Conservation (phyloP, 2,888 invertebrate species). For the Pseudococcus longispinus region DNA sequence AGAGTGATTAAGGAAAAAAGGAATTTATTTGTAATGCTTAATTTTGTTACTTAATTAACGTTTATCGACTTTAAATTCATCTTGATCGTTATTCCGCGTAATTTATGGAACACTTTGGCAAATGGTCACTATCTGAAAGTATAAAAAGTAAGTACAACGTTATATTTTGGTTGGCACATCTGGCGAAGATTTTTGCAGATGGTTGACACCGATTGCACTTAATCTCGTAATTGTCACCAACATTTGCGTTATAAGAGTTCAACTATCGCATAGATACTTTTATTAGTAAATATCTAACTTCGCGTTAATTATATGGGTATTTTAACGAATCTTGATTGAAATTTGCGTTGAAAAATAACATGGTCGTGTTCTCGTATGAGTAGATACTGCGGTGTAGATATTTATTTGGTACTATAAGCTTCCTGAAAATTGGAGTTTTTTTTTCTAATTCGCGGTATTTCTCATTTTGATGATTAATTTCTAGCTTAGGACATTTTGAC, state of each 20-base stretch:
- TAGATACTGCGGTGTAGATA: background rate
- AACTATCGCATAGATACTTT: background rate
- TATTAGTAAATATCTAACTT: background rate
- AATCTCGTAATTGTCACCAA: slow-evolving; percentile 23
- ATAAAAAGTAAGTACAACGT: background rate
- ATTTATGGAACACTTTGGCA: background rate
- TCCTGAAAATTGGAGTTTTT: background rate
- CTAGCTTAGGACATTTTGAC: background rate
- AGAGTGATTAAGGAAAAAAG: slow-evolving; percentile 28
- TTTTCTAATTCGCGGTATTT: background rate
- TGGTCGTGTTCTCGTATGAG: background rate
- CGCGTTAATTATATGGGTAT: background rate
- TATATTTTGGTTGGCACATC: background rate
- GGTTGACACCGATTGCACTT: slow-evolving; percentile 5
- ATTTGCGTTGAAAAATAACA: background rate
- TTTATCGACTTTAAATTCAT: background rate
- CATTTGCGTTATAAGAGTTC: background rate
- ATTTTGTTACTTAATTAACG: background rate
- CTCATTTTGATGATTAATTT: background rate
- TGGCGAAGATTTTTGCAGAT: background rate
- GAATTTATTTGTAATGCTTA: background rate
- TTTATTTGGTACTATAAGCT: background rate
- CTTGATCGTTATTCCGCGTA: background rate
- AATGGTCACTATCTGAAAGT: background rate
- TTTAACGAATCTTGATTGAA: background rate